Evolutionary conservation across 2,888 invertebrate species (phyloP), one percentile per base, ranked within the genome.

Genomic region (Geophilus truncorum): DNA sequence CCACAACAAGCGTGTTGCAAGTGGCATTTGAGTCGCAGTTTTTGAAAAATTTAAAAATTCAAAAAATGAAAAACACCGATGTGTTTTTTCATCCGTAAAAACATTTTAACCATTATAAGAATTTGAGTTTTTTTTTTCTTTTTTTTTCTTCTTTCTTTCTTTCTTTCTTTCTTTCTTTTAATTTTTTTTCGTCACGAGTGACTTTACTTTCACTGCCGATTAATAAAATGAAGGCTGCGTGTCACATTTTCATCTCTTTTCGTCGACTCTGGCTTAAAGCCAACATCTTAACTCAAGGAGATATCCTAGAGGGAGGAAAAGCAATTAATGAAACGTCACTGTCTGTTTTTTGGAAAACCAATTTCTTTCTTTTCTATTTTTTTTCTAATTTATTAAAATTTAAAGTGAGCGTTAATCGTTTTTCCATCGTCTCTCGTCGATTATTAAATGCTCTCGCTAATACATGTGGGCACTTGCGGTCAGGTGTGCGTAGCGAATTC

Each of bases 261-360:
- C 4, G 70, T 28, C 70, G 70, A 70, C 70, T 25, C 70, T 70
- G 70, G 70, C 25, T 7, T 10, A 0, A 10, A 25, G 70, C 70
- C 70, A 70, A 70, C 70, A 28, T 70, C 70, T 70, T 70, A 70
- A 70, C 70, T 70, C 70, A 70, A 70, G 70, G 28, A 70, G 70
- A 70, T 28, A 70, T 28, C 70, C 28, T 70, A 70, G 70, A 70
- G 70, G 70, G 28, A 70, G 28, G 28, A 28, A 70, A 70, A 70
- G 70, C 70, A 70, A 70, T 70, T 70, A 70, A 70, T 70, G 70
- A 10, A 70, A 70, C 70, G 70, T 70, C 70, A 70, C 70, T 51
- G 45, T 45, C 23, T 28, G 28, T 70, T 28, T 70, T 70, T 70
- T 70, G 7, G 15, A 3, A 23, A 70, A 70, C 25, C 28, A 70